Conservation (phyloP, 2,888 invertebrate species). For the Sympetrum striolatum region DNA sequence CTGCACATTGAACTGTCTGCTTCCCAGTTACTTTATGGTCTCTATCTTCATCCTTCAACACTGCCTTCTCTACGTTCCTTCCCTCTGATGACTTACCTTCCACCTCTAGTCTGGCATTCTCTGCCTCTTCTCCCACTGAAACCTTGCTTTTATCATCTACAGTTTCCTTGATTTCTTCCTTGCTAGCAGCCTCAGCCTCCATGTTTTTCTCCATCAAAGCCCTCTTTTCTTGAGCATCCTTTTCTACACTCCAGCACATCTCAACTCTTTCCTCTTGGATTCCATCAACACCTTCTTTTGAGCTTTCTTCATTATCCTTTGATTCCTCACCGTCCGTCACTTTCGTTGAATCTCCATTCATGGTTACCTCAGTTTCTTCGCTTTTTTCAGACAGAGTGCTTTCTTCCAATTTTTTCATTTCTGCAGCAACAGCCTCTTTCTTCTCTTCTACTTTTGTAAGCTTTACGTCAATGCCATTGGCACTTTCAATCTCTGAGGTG, state of each 20-base stretch:
- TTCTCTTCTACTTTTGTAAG: conserved; percentile 54
- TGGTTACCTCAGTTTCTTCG: conserved; percentile 23
- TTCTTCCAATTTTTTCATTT: conserved; percentile 61
- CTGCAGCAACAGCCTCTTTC: conserved; percentile 60
- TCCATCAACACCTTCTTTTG: background rate
- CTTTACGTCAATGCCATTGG: conserved; percentile 63
- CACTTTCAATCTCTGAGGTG: conserved; percentile 53
- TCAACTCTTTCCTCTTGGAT: conserved; percentile 17
- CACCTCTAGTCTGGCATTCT: background rate
- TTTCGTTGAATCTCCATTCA: conserved; percentile 52
- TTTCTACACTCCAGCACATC: conserved; percentile 25
- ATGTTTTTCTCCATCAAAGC: conserved; percentile 29
- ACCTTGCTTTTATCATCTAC: background rate
- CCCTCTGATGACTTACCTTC: background rate
- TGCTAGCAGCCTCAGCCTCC: background rate
- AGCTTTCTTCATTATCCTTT: conserved; percentile 31
- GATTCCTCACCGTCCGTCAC: conserved; percentile 53
- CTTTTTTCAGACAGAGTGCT: conserved; percentile 48
- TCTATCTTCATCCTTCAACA: background rate
- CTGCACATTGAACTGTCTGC: conserved; percentile 55
- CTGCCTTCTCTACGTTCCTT: background rate
- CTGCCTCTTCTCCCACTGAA: background rate
- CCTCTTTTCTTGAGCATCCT: conserved; percentile 37
- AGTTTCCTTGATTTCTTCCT: background rate
- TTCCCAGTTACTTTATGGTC: background rate